A percentile compares a stretch with the other conserved stretches of the same genome.
These are phyloP conservation scores for Platysteira castanea DNA, from an alignment of 2,113 vertebrate species.

Conservation along the genomic window DNA sequence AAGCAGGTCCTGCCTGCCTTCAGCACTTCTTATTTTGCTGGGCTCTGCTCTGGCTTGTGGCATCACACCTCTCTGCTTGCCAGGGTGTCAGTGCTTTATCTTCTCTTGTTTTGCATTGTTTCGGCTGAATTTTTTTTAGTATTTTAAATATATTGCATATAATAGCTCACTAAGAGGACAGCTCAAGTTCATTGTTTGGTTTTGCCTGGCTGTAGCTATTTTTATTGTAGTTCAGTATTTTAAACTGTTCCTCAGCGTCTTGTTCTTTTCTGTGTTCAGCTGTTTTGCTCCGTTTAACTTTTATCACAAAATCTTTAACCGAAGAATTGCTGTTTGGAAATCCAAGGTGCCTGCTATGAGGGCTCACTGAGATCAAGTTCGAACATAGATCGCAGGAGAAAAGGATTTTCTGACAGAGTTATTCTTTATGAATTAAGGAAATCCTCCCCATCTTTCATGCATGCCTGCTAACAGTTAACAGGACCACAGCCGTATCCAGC, in stretches of 20 bases:
- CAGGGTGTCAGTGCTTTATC: background rate
- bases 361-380: background rate
- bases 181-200: background rate
- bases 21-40: background rate
- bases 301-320: slow-evolving; percentile 10
- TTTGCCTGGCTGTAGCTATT: background rate
- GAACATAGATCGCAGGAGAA: background rate
- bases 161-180: background rate
- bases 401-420: slow-evolving; percentile 41
- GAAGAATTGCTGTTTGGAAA: slow-evolving; percentile 2
- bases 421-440: slow-evolving; percentile 26
- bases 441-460: slow-evolving; percentile 7
- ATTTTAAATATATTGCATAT: background rate
- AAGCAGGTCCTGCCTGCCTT: slow-evolving; percentile 27
- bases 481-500: background rate
- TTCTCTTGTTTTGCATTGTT: background rate
- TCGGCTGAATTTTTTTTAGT: background rate
- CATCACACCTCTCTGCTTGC: background rate
- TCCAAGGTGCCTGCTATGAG: background rate
- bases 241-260: background rate
- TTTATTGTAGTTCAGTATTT: background rate
- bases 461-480: slow-evolving; percentile 16
- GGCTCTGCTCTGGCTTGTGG: background rate
- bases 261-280: background rate
- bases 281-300: slow-evolving; percentile 17